Percentiles rank a stretch among this genome's conserved stretches.
Conservation (phyloP, 2,113 vertebrate genomes). For the Lichenostomus cassidix region DNA sequence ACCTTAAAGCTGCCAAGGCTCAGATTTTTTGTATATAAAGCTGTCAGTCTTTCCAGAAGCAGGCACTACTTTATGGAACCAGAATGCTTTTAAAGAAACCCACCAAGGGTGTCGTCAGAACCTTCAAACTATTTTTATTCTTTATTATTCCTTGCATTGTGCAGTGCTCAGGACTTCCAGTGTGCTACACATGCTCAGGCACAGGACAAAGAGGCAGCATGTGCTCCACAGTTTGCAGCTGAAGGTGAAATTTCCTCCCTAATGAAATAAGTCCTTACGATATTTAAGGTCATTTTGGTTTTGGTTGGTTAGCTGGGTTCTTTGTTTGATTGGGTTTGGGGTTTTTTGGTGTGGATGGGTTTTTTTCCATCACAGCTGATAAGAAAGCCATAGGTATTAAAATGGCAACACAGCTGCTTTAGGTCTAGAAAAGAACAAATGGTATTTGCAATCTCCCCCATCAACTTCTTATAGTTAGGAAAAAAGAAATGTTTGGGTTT, state of each 20-base stretch:
- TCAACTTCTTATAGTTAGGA: not conserved
- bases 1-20: not conserved
- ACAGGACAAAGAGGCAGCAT: not conserved
- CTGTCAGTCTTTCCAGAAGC: not conserved
- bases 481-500: not conserved
- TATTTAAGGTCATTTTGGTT: not conserved
- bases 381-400: not conserved
- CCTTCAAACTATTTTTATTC: not conserved
- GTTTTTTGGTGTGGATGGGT: rapidly evolving
- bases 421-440: not conserved
- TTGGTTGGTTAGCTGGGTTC: not conserved
- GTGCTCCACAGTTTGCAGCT: not conserved
- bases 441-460: not conserved
- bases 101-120: not conserved
- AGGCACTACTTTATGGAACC: not conserved
- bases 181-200: not conserved
- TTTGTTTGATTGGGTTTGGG: not conserved
- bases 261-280: not conserved
- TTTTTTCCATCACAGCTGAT: not conserved
- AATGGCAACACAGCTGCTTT: not conserved
- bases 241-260: not conserved
- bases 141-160: not conserved
- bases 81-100: not conserved
- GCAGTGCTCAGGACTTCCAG: not conserved
- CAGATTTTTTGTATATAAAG: not conserved